phyloP scores from a whole-genome alignment of 2,113 vertebrate species.

The Oxyruncus cristatus region DNA sequence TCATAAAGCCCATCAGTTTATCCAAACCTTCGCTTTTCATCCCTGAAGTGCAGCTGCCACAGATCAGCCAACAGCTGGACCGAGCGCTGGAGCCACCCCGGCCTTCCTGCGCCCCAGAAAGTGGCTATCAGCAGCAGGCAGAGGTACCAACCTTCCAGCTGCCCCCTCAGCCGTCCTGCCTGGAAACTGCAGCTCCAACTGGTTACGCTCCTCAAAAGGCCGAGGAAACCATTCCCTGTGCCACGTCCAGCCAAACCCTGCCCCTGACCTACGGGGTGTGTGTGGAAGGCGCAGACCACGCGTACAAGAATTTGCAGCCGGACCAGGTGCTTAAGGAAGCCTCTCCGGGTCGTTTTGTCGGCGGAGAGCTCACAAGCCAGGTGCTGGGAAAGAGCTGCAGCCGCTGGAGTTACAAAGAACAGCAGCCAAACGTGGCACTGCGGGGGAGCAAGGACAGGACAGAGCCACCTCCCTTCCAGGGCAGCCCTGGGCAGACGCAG shows the following conservation, averaged over 20 bases:
- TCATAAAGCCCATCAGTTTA: slow-evolving; percentile 48
- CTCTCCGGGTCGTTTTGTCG: neutral
- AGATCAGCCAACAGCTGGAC: neutral
- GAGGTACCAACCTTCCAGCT: accelerated
- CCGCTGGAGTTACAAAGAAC: neutral
- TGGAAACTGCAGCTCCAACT: accelerated
- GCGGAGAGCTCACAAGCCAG: neutral
- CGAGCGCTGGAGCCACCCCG: neutral
- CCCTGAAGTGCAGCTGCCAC: slow-evolving; percentile 32
- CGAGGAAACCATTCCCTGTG: accelerated
- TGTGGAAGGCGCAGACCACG: accelerated
- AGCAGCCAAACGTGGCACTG: neutral
- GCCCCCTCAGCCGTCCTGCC: neutral
- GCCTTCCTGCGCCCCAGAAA: neutral
- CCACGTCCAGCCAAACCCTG: accelerated
- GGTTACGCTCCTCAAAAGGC: neutral
- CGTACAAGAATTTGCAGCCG: neutral
- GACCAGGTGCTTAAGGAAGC: neutral
- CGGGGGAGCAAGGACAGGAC: neutral
- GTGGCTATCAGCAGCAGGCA: slow-evolving; percentile 3
- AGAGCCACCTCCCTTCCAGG: neutral
- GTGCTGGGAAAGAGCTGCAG: neutral
- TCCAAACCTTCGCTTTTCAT: neutral
- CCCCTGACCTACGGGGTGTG: slow-evolving; percentile 50
- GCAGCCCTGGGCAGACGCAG: neutral